Evolutionary conservation across 2,797 vertebrate genomes (phyloP).

Genomic region (Discoglossus pictus): DNA sequence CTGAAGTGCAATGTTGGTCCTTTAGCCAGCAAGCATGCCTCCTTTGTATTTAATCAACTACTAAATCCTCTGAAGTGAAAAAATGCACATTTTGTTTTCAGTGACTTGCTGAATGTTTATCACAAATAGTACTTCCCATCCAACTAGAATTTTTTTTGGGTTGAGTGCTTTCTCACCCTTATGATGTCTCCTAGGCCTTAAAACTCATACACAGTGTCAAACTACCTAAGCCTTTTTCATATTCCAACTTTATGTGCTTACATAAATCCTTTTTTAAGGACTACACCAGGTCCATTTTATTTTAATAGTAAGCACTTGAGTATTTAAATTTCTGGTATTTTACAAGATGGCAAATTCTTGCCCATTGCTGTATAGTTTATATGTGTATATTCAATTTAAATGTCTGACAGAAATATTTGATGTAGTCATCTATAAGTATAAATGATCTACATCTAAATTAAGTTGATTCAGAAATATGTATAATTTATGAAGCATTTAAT

Average conservation of each 20-base stretch:
- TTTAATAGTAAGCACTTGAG: too few relatives aligned
- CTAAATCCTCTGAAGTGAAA: conserved; percentile 77
- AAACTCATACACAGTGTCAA: conserved; percentile 54
- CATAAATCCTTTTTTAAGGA: too few relatives aligned
- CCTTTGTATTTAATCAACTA: conserved; percentile 74
- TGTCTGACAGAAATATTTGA: too few relatives aligned
- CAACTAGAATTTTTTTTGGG: conserved; percentile 65
- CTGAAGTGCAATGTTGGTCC: conserved; percentile 66
- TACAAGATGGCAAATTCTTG: too few relatives aligned
- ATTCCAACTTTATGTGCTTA: neutral
- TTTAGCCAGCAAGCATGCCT: conserved; percentile 63
- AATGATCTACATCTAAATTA: too few relatives aligned
- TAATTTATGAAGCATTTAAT: too few relatives aligned
- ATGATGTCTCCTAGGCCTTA: conserved; percentile 68
- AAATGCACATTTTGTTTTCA: conserved; percentile 73
- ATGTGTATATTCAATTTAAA: too few relatives aligned
- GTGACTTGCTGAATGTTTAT: conserved; percentile 67
- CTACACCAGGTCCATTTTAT: too few relatives aligned
- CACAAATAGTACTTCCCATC: conserved; percentile 61
- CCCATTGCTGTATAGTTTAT: too few relatives aligned
- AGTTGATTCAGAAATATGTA: too few relatives aligned
- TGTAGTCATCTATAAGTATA: too few relatives aligned
- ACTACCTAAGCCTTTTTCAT: conserved; percentile 23
- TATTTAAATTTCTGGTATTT: too few relatives aligned
- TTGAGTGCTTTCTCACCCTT: conserved; percentile 79